Conservation (phyloP, 2,888 invertebrate genomes). For the Portevinia maculata region DNA sequence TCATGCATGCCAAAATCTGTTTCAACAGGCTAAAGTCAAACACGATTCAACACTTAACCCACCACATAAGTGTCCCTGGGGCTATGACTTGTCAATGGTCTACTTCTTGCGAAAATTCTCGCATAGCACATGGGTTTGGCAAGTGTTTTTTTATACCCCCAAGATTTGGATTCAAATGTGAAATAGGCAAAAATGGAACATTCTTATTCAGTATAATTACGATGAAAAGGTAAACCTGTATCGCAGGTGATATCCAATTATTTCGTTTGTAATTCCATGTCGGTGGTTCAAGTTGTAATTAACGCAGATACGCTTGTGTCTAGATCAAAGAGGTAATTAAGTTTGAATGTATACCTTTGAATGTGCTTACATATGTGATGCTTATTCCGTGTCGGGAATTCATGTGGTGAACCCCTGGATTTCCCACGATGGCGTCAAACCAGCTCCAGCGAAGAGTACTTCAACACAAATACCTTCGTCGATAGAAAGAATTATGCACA, state of each 20-base stretch:
- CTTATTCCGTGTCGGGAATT: no score
- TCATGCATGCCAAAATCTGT: constrained; percentile 64
- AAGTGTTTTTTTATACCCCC: constrained; percentile 33
- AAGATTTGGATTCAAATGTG: constrained; percentile 38
- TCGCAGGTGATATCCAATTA: not conserved
- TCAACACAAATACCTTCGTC: no score
- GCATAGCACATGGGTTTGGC: not conserved
- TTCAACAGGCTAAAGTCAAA: constrained; percentile 57
- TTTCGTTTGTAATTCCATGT: not conserved
- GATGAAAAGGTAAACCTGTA: not conserved
- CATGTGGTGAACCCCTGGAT: no score
- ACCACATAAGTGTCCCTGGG: constrained; percentile 60
- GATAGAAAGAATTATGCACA: no score
- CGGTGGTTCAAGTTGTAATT: not conserved
- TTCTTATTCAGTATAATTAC: constrained; percentile 3
- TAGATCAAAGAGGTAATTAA: no score
- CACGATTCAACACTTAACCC: constrained; percentile 71
- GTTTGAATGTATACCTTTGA: no score
- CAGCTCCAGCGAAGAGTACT: no score
- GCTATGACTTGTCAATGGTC: constrained; percentile 64
- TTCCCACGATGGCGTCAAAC: no score
- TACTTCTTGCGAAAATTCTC: constrained; percentile 42
- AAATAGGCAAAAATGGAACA: constrained; percentile 22
- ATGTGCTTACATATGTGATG: no score
- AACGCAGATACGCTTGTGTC: not conserved